Evolutionary conservation across 2,888 invertebrate species (phyloP).

Genomic region (Acleris cristana): DNA sequence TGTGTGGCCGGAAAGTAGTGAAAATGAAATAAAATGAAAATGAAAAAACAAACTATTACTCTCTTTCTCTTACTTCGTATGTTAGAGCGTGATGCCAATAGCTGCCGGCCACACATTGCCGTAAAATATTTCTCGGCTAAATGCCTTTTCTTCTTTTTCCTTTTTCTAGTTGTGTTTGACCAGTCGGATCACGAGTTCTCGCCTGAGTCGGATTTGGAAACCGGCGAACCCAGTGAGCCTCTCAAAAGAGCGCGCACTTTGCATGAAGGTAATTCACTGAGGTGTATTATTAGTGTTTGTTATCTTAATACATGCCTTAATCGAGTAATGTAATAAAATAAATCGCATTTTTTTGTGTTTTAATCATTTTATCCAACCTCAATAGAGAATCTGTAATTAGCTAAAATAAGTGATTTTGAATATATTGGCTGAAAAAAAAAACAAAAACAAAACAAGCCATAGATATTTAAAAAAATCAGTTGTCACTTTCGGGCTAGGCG

Average conservation of each 20-base stretch:
- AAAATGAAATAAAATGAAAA: too few relatives aligned
- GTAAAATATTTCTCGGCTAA: too few relatives aligned
- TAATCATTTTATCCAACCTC: slow-evolving; percentile 1
- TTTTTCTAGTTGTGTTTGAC: slow-evolving; percentile 60
- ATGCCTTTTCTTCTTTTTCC: too few relatives aligned
- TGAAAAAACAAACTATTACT: too few relatives aligned
- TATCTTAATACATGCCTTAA: neutral
- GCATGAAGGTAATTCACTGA: slow-evolving; percentile 85
- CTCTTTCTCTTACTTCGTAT: too few relatives aligned
- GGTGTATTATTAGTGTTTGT: too few relatives aligned
- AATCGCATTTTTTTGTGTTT: neutral
- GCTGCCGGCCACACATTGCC: too few relatives aligned
- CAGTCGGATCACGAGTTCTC: slow-evolving; percentile 97
- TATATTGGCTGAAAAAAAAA: neutral
- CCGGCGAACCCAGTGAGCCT: slow-evolving; percentile 88
- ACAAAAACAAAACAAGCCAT: neutral
- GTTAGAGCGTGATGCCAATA: too few relatives aligned
- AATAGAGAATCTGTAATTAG: neutral
- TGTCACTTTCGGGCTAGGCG: neutral
- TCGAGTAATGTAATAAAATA: neutral
- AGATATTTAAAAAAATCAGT: neutral
- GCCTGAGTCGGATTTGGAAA: slow-evolving; percentile 91
- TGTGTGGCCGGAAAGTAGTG: too few relatives aligned
- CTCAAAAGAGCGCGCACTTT: slow-evolving; percentile 93
- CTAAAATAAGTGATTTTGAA: neutral